These are phyloP conservation scores for Todiramphus chloris DNA, from an alignment of 2,113 vertebrate genomes.

Conservation along the genomic window DNA sequence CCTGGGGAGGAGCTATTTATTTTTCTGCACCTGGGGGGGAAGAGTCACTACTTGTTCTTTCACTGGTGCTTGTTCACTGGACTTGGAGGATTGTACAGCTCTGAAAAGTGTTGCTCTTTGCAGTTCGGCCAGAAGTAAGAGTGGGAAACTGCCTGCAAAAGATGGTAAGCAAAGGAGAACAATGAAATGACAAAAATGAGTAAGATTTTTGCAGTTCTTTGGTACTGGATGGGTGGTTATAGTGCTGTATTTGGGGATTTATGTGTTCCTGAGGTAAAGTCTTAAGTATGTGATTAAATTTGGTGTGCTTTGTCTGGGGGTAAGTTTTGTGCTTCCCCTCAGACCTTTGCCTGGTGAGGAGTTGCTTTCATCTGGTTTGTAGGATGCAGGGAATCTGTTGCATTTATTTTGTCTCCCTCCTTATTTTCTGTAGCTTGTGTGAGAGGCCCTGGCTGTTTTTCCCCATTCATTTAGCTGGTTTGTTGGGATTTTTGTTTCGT, in stretches of 20 bases:
- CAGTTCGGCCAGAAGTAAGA: background rate
- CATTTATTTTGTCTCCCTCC: background rate
- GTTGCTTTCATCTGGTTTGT: background rate
- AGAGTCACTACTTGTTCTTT: background rate
- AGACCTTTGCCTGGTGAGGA: background rate
- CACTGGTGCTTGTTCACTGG: rapidly evolving
- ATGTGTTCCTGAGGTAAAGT: background rate
- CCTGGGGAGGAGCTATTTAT: background rate
- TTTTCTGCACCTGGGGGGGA: rapidly evolving
- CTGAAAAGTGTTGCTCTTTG: rapidly evolving
- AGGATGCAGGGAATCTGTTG: background rate
- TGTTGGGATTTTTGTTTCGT: background rate
- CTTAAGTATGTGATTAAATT: background rate
- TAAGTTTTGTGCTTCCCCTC: background rate
- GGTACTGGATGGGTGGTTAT: background rate
- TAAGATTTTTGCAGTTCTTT: background rate
- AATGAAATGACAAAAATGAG: too few species aligned
- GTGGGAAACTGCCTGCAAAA: rapidly evolving
- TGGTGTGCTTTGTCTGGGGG: background rate
- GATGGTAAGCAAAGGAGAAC: background rate
- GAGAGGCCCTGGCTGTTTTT: background rate
- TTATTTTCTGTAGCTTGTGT: background rate
- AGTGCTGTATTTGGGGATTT: background rate
- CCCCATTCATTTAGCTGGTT: background rate
- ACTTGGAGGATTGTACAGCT: background rate